Percentiles rank a stretch among this genome's conserved stretches.
These are phyloP conservation scores for Drosophila sucinea DNA, from an alignment of 1,140 invertebrate genomes.

Conservation along the genomic window DNA sequence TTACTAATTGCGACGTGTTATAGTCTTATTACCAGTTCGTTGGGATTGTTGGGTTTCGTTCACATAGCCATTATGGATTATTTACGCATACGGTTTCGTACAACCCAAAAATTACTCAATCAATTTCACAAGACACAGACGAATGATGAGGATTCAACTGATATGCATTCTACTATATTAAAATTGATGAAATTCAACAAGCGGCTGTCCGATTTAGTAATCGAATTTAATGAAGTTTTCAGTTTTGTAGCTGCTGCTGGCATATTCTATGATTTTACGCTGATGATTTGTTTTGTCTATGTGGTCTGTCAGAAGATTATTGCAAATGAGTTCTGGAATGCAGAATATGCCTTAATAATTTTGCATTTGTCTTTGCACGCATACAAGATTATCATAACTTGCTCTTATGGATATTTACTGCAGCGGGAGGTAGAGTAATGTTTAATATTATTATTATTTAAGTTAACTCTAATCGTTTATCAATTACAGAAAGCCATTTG, in stretches of 20 bases:
- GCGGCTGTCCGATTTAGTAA: slow-evolving; percentile 44
- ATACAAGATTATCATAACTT: slow-evolving; percentile 66
- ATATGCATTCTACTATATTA: slow-evolving; percentile 26
- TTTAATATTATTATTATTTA: background rate
- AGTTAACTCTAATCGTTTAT: background rate
- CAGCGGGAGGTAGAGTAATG: slow-evolving; percentile 56
- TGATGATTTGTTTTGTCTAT: slow-evolving; percentile 69
- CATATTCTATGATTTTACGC: slow-evolving; percentile 69
- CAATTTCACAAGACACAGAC: slow-evolving; percentile 29
- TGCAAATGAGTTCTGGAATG: slow-evolving; percentile 26
- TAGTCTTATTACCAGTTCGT: slow-evolving; percentile 46
- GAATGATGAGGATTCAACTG: background rate
- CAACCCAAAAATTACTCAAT: slow-evolving; percentile 50
- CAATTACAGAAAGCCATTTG: slow-evolving; percentile 54
- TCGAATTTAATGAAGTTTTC: slow-evolving; percentile 56
- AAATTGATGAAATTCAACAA: slow-evolving; percentile 49
- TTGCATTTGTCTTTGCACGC: slow-evolving; percentile 55
- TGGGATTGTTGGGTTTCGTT: slow-evolving; percentile 56
- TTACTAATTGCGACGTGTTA: slow-evolving; percentile 56
- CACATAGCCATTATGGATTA: slow-evolving; percentile 69
- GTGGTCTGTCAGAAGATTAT: slow-evolving; percentile 70
- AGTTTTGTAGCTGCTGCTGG: slow-evolving; percentile 49
- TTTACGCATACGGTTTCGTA: slow-evolving; percentile 60
- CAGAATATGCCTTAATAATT: slow-evolving; percentile 56
- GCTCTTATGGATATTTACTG: slow-evolving; percentile 59